Evolutionary conservation across 1,140 invertebrate genomes (phyloP).

Genomic region (Drosophila gunungcola): DNA sequence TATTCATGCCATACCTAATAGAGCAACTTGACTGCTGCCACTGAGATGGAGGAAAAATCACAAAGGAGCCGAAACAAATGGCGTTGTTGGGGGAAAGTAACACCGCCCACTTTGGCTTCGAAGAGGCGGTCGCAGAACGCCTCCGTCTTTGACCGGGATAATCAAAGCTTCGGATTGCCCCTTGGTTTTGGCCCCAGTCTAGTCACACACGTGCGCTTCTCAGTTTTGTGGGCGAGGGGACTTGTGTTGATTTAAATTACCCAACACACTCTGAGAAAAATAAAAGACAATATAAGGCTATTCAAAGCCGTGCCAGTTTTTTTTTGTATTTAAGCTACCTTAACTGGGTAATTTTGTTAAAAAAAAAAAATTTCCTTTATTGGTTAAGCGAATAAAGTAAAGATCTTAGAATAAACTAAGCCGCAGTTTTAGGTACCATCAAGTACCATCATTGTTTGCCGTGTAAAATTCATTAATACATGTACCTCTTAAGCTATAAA

Average conservation of each 20-base stretch:
- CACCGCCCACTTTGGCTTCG: constrained; percentile 8
- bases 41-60: constrained; percentile 7
- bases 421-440: too few species aligned
- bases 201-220: not conserved
- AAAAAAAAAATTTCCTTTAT: not conserved
- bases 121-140: constrained; percentile 13
- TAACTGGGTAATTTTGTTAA: not conserved
- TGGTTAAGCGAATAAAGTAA: too few species aligned
- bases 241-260: constrained; percentile 23
- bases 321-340: not conserved
- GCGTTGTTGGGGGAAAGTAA: constrained; percentile 8
- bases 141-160: constrained; percentile 25
- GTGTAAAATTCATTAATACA: too few species aligned
- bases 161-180: constrained; percentile 26
- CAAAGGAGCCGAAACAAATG: constrained; percentile 5
- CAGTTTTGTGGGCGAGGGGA: constrained; percentile 13
- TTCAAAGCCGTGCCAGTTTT: not conserved
- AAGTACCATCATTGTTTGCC: too few species aligned
- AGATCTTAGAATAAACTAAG: too few species aligned
- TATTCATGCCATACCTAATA: constrained; percentile 70
- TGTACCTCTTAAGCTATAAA: too few species aligned
- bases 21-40: constrained; percentile 49
- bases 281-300: not conserved
- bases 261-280: constrained; percentile 2
- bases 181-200: not conserved